phyloP scores from a whole-genome alignment of 2,113 vertebrate species.

The Eublepharis macularius region DNA sequence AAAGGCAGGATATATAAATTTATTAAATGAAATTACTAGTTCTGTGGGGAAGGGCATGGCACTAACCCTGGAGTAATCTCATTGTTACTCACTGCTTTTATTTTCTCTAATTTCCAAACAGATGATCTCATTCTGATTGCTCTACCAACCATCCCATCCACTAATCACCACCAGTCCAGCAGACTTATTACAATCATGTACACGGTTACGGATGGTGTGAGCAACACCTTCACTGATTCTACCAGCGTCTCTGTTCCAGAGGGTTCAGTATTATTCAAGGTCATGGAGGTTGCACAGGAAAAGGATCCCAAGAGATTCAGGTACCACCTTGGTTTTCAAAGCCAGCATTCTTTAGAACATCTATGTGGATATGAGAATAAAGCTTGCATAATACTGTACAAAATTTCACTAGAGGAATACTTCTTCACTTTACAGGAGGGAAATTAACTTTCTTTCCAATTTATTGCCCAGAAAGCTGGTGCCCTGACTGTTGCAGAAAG shows the following conservation, averaged over 20 bases:
- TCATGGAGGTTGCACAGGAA: conserved; percentile 43
- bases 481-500: too few species aligned
- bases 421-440: neutral
- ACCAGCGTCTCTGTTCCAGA: neutral
- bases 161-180: accelerated
- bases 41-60: neutral
- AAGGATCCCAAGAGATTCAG: conserved; percentile 5
- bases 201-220: conserved; percentile 19
- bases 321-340: conserved; percentile 2
- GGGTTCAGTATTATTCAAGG: conserved; percentile 46
- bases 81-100: neutral
- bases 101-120: neutral
- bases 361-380: neutral
- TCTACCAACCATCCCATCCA: neutral
- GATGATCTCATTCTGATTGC: neutral
- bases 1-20: too few species aligned
- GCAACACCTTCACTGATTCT: neutral
- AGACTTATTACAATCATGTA: conserved; percentile 11
- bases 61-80: too few species aligned
- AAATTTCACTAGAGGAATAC: neutral
- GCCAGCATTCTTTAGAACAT: neutral
- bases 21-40: neutral
- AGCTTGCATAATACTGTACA: too few species aligned
- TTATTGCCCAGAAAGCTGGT: neutral
- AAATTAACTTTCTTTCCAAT: too few species aligned